A percentile compares a stretch with the other conserved stretches of the same genome.
phyloP scores from a whole-genome alignment of 2,113 vertebrate species.

The Apus apus region DNA sequence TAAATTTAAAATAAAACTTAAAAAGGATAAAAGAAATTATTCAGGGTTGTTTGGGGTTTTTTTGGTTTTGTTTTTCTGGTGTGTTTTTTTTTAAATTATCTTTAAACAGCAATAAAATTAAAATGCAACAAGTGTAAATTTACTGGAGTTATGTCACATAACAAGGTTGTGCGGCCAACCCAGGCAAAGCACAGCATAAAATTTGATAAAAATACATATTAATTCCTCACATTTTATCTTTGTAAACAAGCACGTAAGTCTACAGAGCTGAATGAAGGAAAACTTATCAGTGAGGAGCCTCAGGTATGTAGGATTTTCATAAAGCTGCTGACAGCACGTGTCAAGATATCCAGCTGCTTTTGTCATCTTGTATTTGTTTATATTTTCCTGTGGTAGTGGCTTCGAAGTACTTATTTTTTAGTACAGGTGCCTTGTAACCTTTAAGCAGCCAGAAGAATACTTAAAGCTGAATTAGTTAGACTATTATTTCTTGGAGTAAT shows the following conservation, averaged over 20 bases:
- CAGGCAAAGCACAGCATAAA: neutral
- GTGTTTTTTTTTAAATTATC: too few relatives aligned
- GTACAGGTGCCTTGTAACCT: neutral
- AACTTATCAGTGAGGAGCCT: neutral
- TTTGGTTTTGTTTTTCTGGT: too few relatives aligned
- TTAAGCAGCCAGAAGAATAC: neutral
- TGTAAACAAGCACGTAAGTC: neutral
- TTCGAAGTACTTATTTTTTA: neutral
- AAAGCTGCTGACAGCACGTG: neutral
- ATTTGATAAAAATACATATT: neutral
- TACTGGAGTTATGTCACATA: neutral
- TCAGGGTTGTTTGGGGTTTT: neutral
- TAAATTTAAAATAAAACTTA: neutral
- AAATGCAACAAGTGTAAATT: neutral
- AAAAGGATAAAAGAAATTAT: neutral
- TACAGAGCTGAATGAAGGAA: neutral
- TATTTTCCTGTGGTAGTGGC: neutral
- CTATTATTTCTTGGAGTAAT: neutral
- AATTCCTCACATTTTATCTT: conserved; percentile 13
- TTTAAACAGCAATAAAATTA: neutral
- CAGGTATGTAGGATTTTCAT: neutral
- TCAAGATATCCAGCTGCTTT: conserved; percentile 1
- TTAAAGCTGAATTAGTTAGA: neutral
- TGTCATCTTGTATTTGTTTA: neutral
- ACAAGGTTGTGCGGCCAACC: neutral